phyloP scores from a whole-genome alignment of 2,797 vertebrate species.

The Phataginus tetradactyla region DNA sequence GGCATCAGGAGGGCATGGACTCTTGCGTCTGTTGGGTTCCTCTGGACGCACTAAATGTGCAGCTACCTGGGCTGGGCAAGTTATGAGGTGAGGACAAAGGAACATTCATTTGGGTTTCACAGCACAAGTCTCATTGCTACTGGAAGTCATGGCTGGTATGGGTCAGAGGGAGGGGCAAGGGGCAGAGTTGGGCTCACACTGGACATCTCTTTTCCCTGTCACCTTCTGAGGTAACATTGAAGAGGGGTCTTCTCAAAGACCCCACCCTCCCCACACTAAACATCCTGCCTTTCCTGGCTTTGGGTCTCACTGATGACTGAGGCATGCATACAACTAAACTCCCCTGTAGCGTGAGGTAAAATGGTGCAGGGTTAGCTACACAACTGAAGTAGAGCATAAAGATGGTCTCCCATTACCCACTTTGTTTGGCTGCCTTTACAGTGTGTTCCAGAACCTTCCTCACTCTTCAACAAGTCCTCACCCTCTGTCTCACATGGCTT shows the following conservation, averaged over 20 bases:
- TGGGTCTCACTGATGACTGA: no score
- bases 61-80: not conserved
- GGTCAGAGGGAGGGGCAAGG: not conserved
- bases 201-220: not conserved
- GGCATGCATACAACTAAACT: not conserved
- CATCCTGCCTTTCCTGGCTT: not conserved
- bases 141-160: not conserved
- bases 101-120: accelerated
- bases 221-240: not conserved
- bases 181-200: not conserved
- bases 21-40: not conserved
- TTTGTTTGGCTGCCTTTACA: not conserved
- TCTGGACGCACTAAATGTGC: not conserved
- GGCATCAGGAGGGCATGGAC: not conserved
- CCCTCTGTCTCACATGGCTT: not conserved
- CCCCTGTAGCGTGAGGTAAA: not conserved
- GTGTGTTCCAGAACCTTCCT: not conserved
- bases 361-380: not conserved
- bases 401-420: not conserved
- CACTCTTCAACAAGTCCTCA: not conserved
- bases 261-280: not conserved
- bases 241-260: not conserved
- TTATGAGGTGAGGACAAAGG: not conserved
- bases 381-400: not conserved
- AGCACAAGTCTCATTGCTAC: not conserved